Evolutionary conservation across 2,113 vertebrate genomes (phyloP).

Genomic region (Willisornis vidua): DNA sequence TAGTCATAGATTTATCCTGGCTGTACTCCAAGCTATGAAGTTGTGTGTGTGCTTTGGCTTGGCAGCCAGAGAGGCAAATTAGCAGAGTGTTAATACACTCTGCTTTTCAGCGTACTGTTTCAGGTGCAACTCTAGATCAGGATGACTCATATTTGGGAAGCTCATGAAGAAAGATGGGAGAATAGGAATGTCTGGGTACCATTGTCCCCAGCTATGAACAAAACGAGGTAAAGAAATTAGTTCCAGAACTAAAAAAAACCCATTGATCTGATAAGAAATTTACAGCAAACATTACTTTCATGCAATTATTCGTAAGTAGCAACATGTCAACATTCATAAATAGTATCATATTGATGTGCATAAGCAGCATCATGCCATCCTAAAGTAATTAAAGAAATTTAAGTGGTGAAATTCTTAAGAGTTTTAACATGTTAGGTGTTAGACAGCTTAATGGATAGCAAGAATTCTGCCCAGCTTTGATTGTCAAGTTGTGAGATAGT

Average conservation of each 20-base stretch:
- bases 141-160: background rate
- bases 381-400: conserved; percentile 17
- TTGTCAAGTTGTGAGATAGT: background rate
- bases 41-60: background rate
- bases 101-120: conserved; percentile 6
- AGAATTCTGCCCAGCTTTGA: background rate
- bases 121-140: background rate
- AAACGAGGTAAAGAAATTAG: background rate
- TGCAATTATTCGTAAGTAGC: background rate
- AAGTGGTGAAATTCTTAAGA: background rate
- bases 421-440: background rate
- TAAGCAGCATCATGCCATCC: background rate
- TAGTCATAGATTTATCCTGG: conserved; percentile 51
- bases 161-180: background rate
- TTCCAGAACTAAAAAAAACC: background rate
- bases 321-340: conserved; percentile 4
- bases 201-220: background rate
- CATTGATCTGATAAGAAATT: background rate
- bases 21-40: conserved; percentile 28
- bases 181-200: background rate
- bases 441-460: conserved; percentile 23
- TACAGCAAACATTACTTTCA: background rate
- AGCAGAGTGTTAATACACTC: background rate
- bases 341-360: background rate
- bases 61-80: background rate